Evolutionary conservation across 2,797 vertebrate genomes (phyloP), one percentile per base, ranked within the genome.

Genomic region (Chelon auratus): DNA sequence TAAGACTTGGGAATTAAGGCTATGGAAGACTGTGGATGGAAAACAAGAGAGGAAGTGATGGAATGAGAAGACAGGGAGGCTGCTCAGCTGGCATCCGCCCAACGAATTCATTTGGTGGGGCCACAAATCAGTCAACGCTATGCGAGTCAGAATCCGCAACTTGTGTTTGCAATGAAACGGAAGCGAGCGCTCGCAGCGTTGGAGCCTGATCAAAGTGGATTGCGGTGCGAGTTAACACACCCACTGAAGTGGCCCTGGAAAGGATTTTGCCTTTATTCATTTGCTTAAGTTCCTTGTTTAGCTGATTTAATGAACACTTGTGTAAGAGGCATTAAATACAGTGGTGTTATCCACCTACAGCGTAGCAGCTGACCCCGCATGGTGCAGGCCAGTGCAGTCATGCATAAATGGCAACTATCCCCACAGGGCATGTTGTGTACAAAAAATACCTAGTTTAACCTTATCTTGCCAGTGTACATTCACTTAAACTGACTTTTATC

Each of bases 401-500:
- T 82, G 91, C 91, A 83, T 89, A 90, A 92, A 93, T 93, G 91
- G 81, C 86, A 93, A 88, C 84, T 58, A 81, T 84, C 61, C 75
- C 91, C 70, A 37, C 1, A 1, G 77, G 92, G 75, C 74, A 84
- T 79, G 81, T 84, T 40, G 18, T 77, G 77, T 64, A 81, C 59
- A 82, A 75, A 87, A 84, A 85, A 63, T 64, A 86, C 77, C 77
- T 85, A 77, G 75, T 87, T 85, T 88, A 89, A 88, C 79, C 83
- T 89, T 82, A 86, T 87, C 72, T 77, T 65, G 43, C 55, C 54
- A 76, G 75, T 65, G 22, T 82, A 68, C 63, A 68, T 85, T 83
- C 71, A 84, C 64, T 77, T 43, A 75, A 82, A 68, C 78, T 74
- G 80, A 85, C 75, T 85, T 76, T 63, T 53, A 64, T 47, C 37